phyloP scores from a whole-genome alignment of 2,797 vertebrate genomes.

The Eidolon dupreanum region DNA sequence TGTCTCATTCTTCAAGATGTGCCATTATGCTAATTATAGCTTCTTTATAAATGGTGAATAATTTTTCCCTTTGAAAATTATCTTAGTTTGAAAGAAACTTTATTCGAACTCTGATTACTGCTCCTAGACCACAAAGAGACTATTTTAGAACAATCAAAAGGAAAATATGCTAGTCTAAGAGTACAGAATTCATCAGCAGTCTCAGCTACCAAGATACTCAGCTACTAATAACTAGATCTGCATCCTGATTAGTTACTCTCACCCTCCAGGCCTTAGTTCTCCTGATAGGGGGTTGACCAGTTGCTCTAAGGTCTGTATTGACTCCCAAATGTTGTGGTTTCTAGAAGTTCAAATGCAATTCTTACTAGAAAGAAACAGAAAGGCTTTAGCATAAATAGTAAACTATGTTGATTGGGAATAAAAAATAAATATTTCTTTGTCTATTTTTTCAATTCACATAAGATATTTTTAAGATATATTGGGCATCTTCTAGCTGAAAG shows the following conservation, averaged over 20 bases:
- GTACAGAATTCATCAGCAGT: not conserved
- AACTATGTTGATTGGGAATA: not conserved
- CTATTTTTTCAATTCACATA: not conserved
- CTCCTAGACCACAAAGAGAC: constrained; percentile 11
- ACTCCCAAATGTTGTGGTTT: not conserved
- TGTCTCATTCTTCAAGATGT: constrained; percentile 32
- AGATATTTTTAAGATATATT: not conserved
- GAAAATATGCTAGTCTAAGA: not conserved
- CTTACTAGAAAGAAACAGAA: not conserved
- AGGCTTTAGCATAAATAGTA: not conserved
- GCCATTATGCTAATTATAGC: constrained; percentile 46
- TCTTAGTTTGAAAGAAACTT: constrained; percentile 30
- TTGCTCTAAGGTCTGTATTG: not conserved
- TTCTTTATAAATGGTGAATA: constrained; percentile 25
- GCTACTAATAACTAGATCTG: not conserved
- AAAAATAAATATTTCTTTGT: not conserved
- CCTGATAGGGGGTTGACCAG: not conserved
- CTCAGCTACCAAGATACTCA: not conserved
- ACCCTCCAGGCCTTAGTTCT: not conserved
- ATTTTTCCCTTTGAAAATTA: constrained; percentile 45
- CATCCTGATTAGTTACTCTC: not conserved
- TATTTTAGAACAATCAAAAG: constrained; percentile 32
- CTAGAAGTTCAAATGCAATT: constrained; percentile 3
- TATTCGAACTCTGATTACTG: constrained; percentile 10
- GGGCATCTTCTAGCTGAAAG: not conserved